Percentiles rank a stretch among this genome's conserved stretches.
Conservation (phyloP, 2,888 invertebrate genomes). For the Entomobrya multifasciata region DNA sequence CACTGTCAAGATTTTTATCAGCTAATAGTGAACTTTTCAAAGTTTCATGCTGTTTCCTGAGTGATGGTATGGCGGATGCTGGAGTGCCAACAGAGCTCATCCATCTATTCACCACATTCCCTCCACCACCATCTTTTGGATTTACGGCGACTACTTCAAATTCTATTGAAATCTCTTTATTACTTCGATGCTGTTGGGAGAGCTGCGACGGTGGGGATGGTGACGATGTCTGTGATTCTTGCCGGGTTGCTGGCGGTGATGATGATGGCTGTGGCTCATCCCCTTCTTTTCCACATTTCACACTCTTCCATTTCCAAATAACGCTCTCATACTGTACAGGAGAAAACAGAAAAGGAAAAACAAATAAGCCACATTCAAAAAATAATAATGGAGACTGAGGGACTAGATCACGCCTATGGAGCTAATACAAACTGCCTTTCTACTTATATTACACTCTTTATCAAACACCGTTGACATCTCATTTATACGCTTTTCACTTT, state of each 20-base stretch:
- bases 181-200: conserved; percentile 6
- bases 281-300: conserved; percentile 52
- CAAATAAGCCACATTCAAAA: no score
- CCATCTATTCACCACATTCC: conserved; percentile 63
- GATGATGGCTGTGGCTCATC: conserved; percentile 11
- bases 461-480: conserved; percentile 37
- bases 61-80: conserved; percentile 12
- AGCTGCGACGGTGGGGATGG: neutral
- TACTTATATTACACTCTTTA: no score
- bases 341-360: neutral
- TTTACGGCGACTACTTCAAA: conserved; percentile 72
- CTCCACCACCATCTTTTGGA: conserved; percentile 46
- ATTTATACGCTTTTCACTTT: conserved; percentile 35
- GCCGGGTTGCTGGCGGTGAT: neutral
- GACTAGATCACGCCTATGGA: neutral
- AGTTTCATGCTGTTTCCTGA: conserved; percentile 22
- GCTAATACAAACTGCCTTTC: neutral
- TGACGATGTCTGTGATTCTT: neutral
- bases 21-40: neutral
- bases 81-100: conserved; percentile 45
- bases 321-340: conserved; percentile 69
- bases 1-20: conserved; percentile 32
- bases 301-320: conserved; percentile 74
- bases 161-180: conserved; percentile 75
- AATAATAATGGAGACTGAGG: neutral